These are phyloP conservation scores for Limnothrissa miodon DNA, from an alignment of 2,113 vertebrate genomes.

Conservation along the genomic window DNA sequence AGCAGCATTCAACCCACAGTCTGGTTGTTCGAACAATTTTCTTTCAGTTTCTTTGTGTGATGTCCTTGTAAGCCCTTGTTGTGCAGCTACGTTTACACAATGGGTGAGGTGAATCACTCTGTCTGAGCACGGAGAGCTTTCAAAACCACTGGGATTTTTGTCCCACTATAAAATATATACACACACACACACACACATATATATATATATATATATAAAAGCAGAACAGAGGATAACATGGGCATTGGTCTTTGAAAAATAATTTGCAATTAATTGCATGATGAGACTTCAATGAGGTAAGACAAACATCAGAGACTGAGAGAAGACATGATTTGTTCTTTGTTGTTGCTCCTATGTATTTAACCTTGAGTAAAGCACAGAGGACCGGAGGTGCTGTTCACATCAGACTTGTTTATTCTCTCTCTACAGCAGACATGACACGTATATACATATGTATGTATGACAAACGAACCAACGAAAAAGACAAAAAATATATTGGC, in stretches of 20 bases:
- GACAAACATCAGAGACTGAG: background rate
- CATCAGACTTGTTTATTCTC: slow-evolving; percentile 4
- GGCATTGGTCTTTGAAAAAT: background rate
- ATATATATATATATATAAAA: no score
- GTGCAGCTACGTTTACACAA: background rate
- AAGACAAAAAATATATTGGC: slow-evolving; percentile 63
- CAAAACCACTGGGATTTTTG: background rate
- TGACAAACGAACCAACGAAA: slow-evolving; percentile 45
- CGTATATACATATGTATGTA: slow-evolving; percentile 46
- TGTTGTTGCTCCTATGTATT: background rate
- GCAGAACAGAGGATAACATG: background rate
- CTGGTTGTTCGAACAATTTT: background rate
- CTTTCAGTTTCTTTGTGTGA: background rate
- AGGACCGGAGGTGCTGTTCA: background rate
- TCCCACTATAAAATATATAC: no score
- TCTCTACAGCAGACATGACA: background rate
- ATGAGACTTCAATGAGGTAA: background rate
- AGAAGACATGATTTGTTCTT: background rate
- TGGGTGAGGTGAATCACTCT: background rate
- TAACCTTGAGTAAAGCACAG: background rate
- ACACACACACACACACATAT: no score
- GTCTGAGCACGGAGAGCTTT: background rate
- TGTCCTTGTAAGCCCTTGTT: background rate
- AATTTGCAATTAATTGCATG: background rate
- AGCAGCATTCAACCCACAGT: background rate